These are phyloP conservation scores for Hormaphis cornu DNA, from an alignment of 1,140 invertebrate species.

Conservation along the genomic window DNA sequence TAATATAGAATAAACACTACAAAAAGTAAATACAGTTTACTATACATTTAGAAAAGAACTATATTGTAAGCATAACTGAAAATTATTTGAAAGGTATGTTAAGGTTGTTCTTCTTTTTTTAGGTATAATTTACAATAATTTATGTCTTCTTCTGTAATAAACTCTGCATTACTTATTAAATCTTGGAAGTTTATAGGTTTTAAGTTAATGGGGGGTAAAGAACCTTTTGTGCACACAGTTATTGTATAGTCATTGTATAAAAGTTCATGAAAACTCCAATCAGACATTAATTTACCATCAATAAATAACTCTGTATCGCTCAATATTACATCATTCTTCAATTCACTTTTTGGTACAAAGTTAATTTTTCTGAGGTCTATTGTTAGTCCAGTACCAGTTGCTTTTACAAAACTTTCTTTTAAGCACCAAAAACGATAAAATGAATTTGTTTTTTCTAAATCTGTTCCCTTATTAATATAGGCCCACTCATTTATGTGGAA, in stretches of 20 bases:
- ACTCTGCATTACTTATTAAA: slow-evolving; percentile 37
- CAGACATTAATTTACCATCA: slow-evolving; percentile 49
- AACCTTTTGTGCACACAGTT: slow-evolving; percentile 53
- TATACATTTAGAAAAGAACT: background rate
- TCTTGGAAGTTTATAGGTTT: slow-evolving; percentile 38
- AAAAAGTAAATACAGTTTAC: background rate
- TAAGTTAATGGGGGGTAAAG: slow-evolving; percentile 30
- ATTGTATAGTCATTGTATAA: slow-evolving; percentile 75
- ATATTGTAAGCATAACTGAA: no score
- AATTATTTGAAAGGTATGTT: no score
- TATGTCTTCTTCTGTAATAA: slow-evolving; percentile 36
- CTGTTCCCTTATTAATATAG: slow-evolving; percentile 51
- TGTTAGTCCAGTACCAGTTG: slow-evolving; percentile 73
- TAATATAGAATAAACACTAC: no score
- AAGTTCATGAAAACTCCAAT: slow-evolving; percentile 82
- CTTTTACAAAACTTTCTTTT: slow-evolving; percentile 94
- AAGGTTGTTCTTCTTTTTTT: slow-evolving; percentile 36
- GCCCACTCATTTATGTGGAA: slow-evolving; percentile 73
- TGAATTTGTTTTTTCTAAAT: slow-evolving; percentile 52
- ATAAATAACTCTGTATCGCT: slow-evolving; percentile 59
- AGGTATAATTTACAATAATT: slow-evolving; percentile 37
- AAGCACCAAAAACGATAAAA: slow-evolving; percentile 87
- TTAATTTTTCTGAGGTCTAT: slow-evolving; percentile 63
- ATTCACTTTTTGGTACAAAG: slow-evolving; percentile 56
- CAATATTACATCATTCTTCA: slow-evolving; percentile 45